Conservation (phyloP, 2,113 vertebrate genomes). For the Scopus umbretta region DNA sequence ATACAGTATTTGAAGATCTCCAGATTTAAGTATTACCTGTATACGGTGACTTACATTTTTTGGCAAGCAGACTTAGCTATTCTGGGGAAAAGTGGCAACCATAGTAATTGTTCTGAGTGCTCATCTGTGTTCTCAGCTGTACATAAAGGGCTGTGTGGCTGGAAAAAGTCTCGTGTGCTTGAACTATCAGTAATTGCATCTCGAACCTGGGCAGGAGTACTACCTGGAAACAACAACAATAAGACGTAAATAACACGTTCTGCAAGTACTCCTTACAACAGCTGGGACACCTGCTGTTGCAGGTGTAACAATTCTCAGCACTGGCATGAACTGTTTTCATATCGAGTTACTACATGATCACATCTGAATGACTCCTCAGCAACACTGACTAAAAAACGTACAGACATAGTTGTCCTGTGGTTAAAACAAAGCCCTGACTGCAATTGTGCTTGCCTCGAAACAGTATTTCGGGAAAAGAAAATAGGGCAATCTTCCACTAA, state of each 20-base stretch:
- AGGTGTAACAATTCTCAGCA: neutral
- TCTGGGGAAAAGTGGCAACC: neutral
- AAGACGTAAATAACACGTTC: neutral
- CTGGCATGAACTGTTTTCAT: neutral
- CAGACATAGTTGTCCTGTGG: rapidly evolving
- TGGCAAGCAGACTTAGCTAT: neutral
- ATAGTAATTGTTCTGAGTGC: neutral
- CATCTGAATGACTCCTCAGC: neutral
- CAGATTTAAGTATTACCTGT: neutral
- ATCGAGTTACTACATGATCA: neutral
- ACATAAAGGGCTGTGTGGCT: neutral
- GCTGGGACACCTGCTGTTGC: neutral
- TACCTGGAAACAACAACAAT: neutral
- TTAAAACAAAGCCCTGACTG: neutral
- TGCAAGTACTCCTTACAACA: neutral
- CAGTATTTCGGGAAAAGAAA: neutral
- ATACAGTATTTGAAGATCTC: neutral
- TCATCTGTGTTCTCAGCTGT: neutral
- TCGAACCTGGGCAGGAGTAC: neutral
- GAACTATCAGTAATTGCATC: neutral
- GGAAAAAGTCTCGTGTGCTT: neutral
- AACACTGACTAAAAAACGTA: neutral
- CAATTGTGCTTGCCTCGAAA: neutral
- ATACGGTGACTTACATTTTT: neutral
- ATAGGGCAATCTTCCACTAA: neutral